These are phyloP conservation scores for Pachyuromys duprasi DNA, from an alignment of 2,797 vertebrate species.

Conservation along the genomic window DNA sequence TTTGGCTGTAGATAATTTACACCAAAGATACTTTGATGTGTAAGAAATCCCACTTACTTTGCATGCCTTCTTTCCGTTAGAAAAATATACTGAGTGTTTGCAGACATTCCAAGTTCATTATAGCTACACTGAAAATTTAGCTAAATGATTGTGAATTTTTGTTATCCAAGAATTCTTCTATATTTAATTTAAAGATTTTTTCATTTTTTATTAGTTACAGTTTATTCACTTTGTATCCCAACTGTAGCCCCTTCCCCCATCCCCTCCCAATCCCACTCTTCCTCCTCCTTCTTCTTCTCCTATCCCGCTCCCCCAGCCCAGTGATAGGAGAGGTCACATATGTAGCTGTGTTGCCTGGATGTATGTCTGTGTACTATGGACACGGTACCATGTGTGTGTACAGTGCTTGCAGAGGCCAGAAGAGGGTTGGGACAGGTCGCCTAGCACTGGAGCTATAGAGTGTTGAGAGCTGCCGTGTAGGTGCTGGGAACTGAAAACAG, in stretches of 20 bases:
- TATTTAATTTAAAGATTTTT: not conserved
- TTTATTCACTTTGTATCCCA: no score
- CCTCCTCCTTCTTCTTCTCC: no score
- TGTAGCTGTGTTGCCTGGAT: not conserved
- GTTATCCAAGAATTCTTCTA: not conserved
- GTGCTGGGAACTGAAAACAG: not conserved
- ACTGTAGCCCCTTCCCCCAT: no score
- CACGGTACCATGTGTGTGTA: not conserved
- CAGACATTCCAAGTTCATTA: not conserved
- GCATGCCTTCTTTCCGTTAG: not conserved
- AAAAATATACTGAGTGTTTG: not conserved
- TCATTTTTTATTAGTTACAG: not conserved
- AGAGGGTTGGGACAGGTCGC: not conserved
- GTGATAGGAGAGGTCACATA: no score
- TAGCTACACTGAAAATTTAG: not conserved
- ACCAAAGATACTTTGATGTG: not conserved
- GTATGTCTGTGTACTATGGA: no score
- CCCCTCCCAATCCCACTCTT: no score
- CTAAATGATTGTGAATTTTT: conserved; percentile 26
- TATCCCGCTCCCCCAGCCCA: no score
- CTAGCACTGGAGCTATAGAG: no score
- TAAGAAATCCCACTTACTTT: not conserved
- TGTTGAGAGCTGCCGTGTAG: not conserved
- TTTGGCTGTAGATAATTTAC: conserved; percentile 9
- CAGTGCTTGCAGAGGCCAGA: not conserved